phyloP scores from a whole-genome alignment of 2,888 invertebrate genomes.

The Lasius fuliginosus region DNA sequence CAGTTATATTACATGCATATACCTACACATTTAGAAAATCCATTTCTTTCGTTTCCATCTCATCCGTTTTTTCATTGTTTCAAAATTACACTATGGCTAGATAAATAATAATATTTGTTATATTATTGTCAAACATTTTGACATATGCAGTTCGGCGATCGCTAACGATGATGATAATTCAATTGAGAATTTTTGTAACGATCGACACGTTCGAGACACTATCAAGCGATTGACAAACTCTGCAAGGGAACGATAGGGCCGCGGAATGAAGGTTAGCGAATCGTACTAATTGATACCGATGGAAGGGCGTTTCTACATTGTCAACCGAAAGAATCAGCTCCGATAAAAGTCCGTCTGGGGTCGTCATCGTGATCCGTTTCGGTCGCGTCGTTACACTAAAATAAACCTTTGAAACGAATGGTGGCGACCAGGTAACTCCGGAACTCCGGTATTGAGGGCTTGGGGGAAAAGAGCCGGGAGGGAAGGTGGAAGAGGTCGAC shows the following conservation, averaged over 20 bases:
- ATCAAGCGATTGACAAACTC: constrained; percentile 41
- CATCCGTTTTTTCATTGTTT: neutral
- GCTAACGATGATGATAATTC: constrained; percentile 34
- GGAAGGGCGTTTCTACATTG: constrained; percentile 77
- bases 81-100: neutral
- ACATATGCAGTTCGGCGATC: neutral
- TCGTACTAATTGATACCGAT: constrained; percentile 78
- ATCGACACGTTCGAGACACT: constrained; percentile 31
- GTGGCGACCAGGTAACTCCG: constrained; percentile 48
- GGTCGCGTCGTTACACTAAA: constrained; percentile 63
- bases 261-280: constrained; percentile 68
- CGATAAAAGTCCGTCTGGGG: constrained; percentile 60
- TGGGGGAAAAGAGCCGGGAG: constrained; percentile 24
- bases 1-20: neutral
- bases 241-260: constrained; percentile 47
- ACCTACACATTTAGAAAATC: neutral
- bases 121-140: neutral
- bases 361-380: constrained; percentile 45
- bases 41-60: too few species aligned
- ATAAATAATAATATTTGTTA: constrained; percentile 11
- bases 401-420: constrained; percentile 76
- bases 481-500: constrained; percentile 63
- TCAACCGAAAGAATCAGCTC: constrained; percentile 67
- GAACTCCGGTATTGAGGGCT: constrained; percentile 47
- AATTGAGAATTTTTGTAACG: constrained; percentile 44